Evolutionary conservation across 2,113 vertebrate genomes (phyloP).

Genomic region (Hippocampus mohnikei): DNA sequence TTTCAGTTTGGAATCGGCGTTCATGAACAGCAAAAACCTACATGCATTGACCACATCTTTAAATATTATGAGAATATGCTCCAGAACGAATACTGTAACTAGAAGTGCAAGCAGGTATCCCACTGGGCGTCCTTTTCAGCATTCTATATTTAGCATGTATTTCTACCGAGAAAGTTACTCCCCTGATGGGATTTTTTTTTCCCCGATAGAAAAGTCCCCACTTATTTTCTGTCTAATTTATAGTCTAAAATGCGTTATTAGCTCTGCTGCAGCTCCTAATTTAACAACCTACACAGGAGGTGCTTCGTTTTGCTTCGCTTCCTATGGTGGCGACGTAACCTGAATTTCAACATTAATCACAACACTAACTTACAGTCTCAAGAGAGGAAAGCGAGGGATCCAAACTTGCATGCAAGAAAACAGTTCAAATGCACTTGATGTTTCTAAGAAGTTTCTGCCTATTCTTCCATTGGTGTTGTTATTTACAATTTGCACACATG

Average conservation of each 20-base stretch:
- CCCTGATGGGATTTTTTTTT: too few species aligned
- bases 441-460: too few species aligned
- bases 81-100: background rate
- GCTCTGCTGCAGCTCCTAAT: too few species aligned
- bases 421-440: too few species aligned
- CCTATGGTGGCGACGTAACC: background rate
- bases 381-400: too few species aligned
- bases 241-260: too few species aligned
- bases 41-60: background rate
- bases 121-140: background rate
- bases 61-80: background rate
- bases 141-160: background rate
- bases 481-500: too few species aligned
- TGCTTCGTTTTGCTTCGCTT: background rate
- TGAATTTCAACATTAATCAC: too few species aligned
- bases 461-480: too few species aligned
- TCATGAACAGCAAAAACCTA: background rate
- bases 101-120: background rate
- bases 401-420: too few species aligned
- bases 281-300: background rate
- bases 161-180: background rate
- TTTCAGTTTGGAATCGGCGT: background rate
- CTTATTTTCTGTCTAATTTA: background rate
- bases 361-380: too few species aligned
- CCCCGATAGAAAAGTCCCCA: too few species aligned